Base-by-base conservation (phyloP, 2,888 invertebrate species). In the Gortyna flavago region DNA sequence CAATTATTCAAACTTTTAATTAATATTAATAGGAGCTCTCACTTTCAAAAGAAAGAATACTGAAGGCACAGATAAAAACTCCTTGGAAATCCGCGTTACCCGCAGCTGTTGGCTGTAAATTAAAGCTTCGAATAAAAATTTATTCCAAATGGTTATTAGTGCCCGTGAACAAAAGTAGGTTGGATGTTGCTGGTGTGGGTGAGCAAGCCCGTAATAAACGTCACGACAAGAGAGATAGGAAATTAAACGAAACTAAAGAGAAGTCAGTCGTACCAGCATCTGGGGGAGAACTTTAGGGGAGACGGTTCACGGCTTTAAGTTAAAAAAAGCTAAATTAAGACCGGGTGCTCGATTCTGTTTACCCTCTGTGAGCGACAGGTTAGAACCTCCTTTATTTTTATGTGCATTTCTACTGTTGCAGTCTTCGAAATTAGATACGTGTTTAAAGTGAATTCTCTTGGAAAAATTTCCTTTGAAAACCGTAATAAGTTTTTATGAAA, bases 1-100 rank as follows among this genome's bases (percentile, higher is more conserved):
- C 95, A 96, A 95, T 96, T 96, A 96, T 96, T 95, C 95, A 96
- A 96, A 96, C 95, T 96, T 96, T 96, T 96, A 96, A 96, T 96
- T 96, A 96, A 96, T 96, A 96, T 96, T 96, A 96, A 96, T 96
- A 96, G 96, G 93, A 94, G 93, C 94, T 94, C 95, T 95, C 94
- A 94, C 93, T 96, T 95, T 94, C 94, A 93, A 95, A 96, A 95
- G 96, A 96, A 96, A 95, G 94, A 95, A 96, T 94, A 94, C 94
- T 92, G 92, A 92, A 92, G 92, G 93, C 92, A 93, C 85, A 85
- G 95, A 96, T 95, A 96, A 96, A 96, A 96, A 96, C 93, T 96
- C 95, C 95, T 95, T 95, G 95, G 95, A 95, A 96, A 95, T 95
- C 95, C 87, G 92, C 95, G 94, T 95, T 95, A 94, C 93, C 93